phyloP scores from a whole-genome alignment of 2,797 vertebrate species.

The Crenuchus spilurus region DNA sequence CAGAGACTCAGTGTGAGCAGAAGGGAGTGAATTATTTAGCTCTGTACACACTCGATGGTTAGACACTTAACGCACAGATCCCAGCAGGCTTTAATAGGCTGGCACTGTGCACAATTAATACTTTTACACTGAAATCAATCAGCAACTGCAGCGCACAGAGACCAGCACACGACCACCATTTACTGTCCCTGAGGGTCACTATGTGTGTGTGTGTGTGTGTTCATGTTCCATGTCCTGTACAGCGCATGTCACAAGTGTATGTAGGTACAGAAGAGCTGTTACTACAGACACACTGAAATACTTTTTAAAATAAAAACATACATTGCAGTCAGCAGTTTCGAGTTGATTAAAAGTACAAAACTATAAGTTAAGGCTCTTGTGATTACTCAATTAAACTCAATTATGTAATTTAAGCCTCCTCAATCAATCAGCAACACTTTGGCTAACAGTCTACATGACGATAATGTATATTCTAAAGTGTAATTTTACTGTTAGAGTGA shows the following conservation, averaged over 20 bases:
- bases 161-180: constrained; percentile 66
- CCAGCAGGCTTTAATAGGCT: constrained; percentile 84
- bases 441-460: too few species aligned
- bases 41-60: constrained; percentile 68
- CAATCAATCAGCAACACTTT: too few species aligned
- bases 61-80: constrained; percentile 78
- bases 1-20: neutral
- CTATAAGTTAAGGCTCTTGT: too few species aligned
- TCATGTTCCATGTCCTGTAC: neutral
- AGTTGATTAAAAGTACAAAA: too few species aligned
- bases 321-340: too few species aligned
- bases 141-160: constrained; percentile 64
- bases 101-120: constrained; percentile 84
- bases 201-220: constrained; percentile 27
- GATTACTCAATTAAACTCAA: too few species aligned
- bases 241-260: neutral
- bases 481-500: too few species aligned
- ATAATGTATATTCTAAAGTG: too few species aligned
- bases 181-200: constrained; percentile 61
- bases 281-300: too few species aligned
- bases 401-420: too few species aligned
- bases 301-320: too few species aligned
- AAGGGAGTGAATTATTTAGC: constrained; percentile 68
- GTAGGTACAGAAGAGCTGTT: neutral
- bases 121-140: constrained; percentile 87